A percentile compares a stretch with the other conserved stretches of the same genome.
These are phyloP conservation scores for Trochalopteron elliotii DNA, from an alignment of 2,113 vertebrate genomes.

Conservation along the genomic window DNA sequence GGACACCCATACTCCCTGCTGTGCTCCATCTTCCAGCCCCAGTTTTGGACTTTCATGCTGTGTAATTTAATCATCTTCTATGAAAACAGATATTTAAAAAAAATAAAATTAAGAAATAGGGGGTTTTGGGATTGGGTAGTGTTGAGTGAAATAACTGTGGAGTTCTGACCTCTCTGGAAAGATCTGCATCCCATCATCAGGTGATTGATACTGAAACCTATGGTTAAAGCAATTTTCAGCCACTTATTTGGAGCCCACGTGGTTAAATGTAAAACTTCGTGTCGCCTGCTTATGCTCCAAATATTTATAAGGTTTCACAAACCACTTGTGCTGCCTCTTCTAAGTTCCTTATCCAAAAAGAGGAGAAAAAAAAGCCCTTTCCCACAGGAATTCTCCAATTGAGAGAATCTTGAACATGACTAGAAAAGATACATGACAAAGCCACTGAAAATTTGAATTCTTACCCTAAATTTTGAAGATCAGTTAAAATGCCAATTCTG, in stretches of 20 bases:
- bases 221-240: slow-evolving; percentile 75
- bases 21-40: slow-evolving; percentile 45
- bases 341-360: slow-evolving; percentile 54
- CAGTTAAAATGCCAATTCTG: slow-evolving; percentile 15
- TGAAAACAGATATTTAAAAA: background rate
- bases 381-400: slow-evolving; percentile 12
- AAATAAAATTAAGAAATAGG: background rate
- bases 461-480: slow-evolving; percentile 13
- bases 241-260: slow-evolving; percentile 64
- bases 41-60: slow-evolving; percentile 40
- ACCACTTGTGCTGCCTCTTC: slow-evolving; percentile 34
- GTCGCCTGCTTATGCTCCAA: slow-evolving; percentile 64
- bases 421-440: background rate
- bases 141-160: slow-evolving; percentile 55
- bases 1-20: background rate
- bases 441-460: background rate
- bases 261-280: slow-evolving; percentile 68
- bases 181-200: slow-evolving; percentile 67
- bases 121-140: slow-evolving; percentile 6
- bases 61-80: slow-evolving; percentile 57
- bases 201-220: slow-evolving; percentile 71
- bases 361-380: background rate
- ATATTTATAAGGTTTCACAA: slow-evolving; percentile 61
- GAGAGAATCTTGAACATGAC: background rate
- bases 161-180: slow-evolving; percentile 57